phyloP scores from a whole-genome alignment of 2,888 invertebrate genomes.

The Diadegma fenestrale region DNA sequence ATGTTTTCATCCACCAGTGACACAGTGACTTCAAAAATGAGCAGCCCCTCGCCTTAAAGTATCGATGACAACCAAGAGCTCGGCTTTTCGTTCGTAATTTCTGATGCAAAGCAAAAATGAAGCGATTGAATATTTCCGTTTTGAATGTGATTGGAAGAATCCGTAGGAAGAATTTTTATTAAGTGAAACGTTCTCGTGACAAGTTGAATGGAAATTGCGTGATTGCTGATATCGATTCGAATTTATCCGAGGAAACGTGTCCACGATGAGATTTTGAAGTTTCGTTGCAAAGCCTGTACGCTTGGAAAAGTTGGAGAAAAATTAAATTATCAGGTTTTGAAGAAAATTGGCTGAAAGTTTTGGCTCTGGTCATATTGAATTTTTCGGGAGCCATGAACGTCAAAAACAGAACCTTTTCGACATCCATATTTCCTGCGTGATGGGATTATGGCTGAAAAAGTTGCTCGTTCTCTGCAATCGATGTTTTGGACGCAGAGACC shows the following conservation, averaged over 20 bases:
- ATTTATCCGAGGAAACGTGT: not conserved
- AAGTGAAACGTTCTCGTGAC: not conserved
- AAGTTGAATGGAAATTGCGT: not conserved
- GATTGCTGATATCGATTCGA: not conserved
- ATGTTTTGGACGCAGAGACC: no score
- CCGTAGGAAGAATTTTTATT: not conserved
- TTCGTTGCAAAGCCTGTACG: not conserved
- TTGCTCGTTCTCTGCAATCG: not conserved
- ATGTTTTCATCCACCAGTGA: no score
- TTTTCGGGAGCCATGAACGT: not conserved
- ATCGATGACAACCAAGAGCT: not conserved
- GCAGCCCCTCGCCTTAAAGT: no score
- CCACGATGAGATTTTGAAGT: not conserved
- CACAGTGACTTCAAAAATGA: no score
- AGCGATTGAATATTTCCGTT: not conserved
- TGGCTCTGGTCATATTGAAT: constrained; percentile 3
- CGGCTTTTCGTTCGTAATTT: not conserved
- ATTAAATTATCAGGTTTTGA: constrained; percentile 5
- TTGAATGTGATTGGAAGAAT: no score
- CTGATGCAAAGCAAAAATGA: not conserved
- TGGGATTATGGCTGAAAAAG: not conserved
- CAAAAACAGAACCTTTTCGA: not conserved
- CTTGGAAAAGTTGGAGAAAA: constrained; percentile 3
- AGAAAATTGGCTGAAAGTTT: constrained; percentile 2
- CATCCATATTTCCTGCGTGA: not conserved